Conservation (phyloP, 2,888 invertebrate species). For the Xestia c-nigrum region DNA sequence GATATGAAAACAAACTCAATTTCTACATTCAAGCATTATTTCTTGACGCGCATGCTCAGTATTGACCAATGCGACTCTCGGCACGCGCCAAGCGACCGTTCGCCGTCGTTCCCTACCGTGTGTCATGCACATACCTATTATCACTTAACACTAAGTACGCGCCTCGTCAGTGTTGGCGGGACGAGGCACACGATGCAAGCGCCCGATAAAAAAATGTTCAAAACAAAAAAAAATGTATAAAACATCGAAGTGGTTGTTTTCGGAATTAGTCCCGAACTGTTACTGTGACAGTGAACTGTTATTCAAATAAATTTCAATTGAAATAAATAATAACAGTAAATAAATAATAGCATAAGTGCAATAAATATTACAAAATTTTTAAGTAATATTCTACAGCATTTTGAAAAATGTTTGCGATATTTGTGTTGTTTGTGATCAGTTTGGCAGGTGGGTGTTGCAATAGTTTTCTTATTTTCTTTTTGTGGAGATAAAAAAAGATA, state of each 20-base stretch:
- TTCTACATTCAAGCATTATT: conserved; percentile 36
- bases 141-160: conserved; percentile 68
- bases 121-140: conserved; percentile 70
- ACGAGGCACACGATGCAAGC: conserved; percentile 63
- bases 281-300: conserved; percentile 69
- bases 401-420: conserved; percentile 70
- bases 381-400: neutral
- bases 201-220: conserved; percentile 67
- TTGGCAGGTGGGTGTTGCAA: conserved; percentile 71
- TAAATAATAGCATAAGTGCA: conserved; percentile 18
- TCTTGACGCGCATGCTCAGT: conserved; percentile 46
- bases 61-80: conserved; percentile 38
- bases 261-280: conserved; percentile 72
- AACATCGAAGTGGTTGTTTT: conserved; percentile 69
- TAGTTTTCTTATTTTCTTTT: neutral
- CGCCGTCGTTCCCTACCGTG: conserved; percentile 54
- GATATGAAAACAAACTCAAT: conserved; percentile 32
- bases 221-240: conserved; percentile 78
- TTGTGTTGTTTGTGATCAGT: conserved; percentile 73
- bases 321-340: conserved; percentile 13
- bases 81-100: conserved; percentile 53
- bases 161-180: conserved; percentile 66
- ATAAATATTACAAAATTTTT: neutral
- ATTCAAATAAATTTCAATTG: conserved; percentile 40
- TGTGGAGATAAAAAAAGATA: neutral